Evolutionary conservation across 53 echinoderm and acorn worm genomes (phyloP).

Genomic region (Holothuria scabra): DNA sequence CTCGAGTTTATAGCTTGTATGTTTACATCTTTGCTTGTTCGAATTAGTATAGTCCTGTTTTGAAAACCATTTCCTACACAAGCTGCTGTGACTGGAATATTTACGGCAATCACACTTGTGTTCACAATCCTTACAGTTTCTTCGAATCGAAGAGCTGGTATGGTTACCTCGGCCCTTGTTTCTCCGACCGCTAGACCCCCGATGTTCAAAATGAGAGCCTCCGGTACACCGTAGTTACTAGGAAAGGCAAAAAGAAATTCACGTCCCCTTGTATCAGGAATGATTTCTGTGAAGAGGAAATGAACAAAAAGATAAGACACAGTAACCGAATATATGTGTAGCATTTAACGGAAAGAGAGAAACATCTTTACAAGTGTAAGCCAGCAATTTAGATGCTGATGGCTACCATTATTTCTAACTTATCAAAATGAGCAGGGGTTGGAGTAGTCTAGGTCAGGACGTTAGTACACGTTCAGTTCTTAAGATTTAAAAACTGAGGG

Average conservation of each 20-base stretch:
- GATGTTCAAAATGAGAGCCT: constrained; percentile 65
- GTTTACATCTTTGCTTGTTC: constrained; percentile 62
- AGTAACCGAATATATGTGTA: too few species aligned
- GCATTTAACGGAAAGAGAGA: too few species aligned
- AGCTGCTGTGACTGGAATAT: constrained; percentile 66
- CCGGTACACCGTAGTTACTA: constrained; percentile 80
- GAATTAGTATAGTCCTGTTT: constrained; percentile 77
- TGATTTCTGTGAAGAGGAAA: constrained; percentile 4
- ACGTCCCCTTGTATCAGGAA: constrained; percentile 77
- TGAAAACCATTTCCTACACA: constrained; percentile 74
- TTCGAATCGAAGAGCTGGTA: constrained; percentile 65
- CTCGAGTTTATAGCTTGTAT: constrained; percentile 78
- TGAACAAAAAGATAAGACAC: too few species aligned
- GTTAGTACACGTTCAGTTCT: too few species aligned
- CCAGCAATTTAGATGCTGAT: too few species aligned
- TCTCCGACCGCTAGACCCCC: constrained; percentile 74
- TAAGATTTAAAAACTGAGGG: too few species aligned
- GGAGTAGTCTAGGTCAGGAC: too few species aligned
- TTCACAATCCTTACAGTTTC: constrained; percentile 34
- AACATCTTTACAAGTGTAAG: too few species aligned
- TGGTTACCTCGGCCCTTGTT: constrained; percentile 64
- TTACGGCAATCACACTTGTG: constrained; percentile 49
- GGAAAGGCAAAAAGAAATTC: constrained; percentile 92
- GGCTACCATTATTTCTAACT: too few species aligned
- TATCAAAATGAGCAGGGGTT: too few species aligned